These are phyloP conservation scores for Parazoanthus swiftii DNA, from an alignment of 92 coral and sea anemone genomes.

Conservation along the genomic window DNA sequence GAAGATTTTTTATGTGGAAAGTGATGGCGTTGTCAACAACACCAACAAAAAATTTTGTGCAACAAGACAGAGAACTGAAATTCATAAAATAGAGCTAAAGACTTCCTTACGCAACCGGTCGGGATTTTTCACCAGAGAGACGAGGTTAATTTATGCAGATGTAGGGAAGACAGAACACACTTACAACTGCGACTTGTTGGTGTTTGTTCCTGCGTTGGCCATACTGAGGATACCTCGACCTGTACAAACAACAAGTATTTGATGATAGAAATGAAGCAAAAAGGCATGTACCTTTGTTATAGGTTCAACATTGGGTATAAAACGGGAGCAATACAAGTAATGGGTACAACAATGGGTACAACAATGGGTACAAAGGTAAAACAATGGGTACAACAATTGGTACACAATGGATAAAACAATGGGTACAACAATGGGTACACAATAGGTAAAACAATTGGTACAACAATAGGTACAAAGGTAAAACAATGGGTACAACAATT, in stretches of 20 bases:
- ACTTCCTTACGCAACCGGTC: neutral
- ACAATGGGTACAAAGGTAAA: neutral
- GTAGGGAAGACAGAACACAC: constrained; percentile 24
- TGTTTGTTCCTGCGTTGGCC: constrained; percentile 96
- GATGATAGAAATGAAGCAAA: neutral
- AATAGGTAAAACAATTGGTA: neutral
- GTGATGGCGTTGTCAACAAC: neutral
- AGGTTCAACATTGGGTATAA: neutral
- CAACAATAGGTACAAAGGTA: neutral
- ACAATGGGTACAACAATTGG: neutral
- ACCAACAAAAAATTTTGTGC: neutral
- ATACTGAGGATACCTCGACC: constrained; percentile 97
- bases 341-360: neutral
- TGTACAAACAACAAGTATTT: constrained; percentile 26
- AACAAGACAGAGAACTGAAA: too few species aligned
- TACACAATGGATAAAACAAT: too few species aligned
- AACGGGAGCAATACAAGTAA: too few species aligned
- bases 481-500: neutral
- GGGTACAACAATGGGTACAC: too few species aligned
- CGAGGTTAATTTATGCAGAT: neutral
- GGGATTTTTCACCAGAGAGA: neutral
- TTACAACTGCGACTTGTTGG: constrained; percentile 98
- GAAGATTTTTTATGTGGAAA: too few species aligned
- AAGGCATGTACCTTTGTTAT: too few species aligned
- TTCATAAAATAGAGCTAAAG: neutral